A percentile compares a stretch with the other conserved stretches of the same genome.
These are phyloP conservation scores for Caerostris darwini DNA, from an alignment of 1,140 invertebrate genomes.

Conservation along the genomic window DNA sequence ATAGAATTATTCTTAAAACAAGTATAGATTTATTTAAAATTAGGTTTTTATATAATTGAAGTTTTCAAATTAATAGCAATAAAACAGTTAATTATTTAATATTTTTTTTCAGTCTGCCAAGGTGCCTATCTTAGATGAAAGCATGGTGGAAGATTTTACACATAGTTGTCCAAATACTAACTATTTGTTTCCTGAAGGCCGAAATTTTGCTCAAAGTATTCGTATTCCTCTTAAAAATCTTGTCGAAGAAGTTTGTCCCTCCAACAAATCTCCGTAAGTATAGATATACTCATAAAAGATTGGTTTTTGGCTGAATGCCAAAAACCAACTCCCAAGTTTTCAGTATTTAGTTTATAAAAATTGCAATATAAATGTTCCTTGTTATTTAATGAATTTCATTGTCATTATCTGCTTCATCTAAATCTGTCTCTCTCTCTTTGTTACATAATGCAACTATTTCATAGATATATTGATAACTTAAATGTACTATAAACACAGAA, in stretches of 20 bases:
- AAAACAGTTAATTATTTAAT: not conserved
- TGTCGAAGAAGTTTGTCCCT: conserved; percentile 90
- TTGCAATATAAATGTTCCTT: too few relatives aligned
- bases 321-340: too few relatives aligned
- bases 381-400: too few relatives aligned
- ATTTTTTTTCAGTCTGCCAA: conserved; percentile 46
- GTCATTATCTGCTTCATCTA: too few relatives aligned
- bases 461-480: too few relatives aligned
- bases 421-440: too few relatives aligned
- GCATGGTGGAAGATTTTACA: conserved; percentile 83
- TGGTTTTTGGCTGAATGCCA: too few relatives aligned
- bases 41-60: not conserved
- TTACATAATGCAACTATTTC: too few relatives aligned
- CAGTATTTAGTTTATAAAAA: too few relatives aligned
- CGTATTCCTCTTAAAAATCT: conserved; percentile 89
- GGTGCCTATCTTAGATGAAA: conserved; percentile 34
- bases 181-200: conserved; percentile 89
- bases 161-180: conserved; percentile 93
- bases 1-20: not conserved
- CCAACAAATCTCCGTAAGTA: conserved; percentile 81
- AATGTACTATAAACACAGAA: too few relatives aligned
- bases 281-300: not conserved
- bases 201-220: conserved; percentile 82
- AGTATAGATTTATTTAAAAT: not conserved
- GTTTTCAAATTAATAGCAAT: not conserved